Percentiles rank a stretch among this genome's conserved stretches.
Evolutionary conservation across 2,797 vertebrate genomes (phyloP).

Genomic region (Xenops minutus): DNA sequence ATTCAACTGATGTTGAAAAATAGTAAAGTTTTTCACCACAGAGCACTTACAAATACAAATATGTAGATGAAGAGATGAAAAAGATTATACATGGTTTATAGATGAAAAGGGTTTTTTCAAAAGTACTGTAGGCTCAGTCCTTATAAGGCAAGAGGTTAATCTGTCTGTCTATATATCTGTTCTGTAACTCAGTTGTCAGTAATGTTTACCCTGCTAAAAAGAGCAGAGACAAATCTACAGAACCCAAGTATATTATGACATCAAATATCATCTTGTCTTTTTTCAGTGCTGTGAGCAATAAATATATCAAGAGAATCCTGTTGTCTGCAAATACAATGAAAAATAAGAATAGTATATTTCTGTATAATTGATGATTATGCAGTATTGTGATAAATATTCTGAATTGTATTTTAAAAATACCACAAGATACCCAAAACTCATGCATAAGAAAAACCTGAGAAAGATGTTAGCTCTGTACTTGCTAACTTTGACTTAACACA

Average conservation of each 20-base stretch:
- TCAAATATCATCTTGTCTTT: neutral
- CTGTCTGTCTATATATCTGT: neutral
- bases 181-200: neutral
- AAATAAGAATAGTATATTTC: neutral
- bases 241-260: neutral
- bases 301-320: neutral
- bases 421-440: neutral
- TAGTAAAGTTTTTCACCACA: neutral
- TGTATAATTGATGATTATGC: neutral
- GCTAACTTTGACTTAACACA: constrained; percentile 10
- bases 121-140: neutral
- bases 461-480: neutral
- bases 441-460: neutral
- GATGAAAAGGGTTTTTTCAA: neutral
- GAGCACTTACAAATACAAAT: neutral
- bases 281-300: neutral
- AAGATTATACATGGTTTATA: neutral
- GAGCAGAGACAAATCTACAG: neutral
- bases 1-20: neutral
- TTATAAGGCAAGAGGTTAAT: neutral
- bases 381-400: neutral
- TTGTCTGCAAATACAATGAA: accelerated
- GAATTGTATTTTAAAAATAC: neutral
- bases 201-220: neutral
- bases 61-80: neutral